Base-by-base conservation (phyloP, 2,797 vertebrate genomes). In the Gallinago stenura region DNA sequence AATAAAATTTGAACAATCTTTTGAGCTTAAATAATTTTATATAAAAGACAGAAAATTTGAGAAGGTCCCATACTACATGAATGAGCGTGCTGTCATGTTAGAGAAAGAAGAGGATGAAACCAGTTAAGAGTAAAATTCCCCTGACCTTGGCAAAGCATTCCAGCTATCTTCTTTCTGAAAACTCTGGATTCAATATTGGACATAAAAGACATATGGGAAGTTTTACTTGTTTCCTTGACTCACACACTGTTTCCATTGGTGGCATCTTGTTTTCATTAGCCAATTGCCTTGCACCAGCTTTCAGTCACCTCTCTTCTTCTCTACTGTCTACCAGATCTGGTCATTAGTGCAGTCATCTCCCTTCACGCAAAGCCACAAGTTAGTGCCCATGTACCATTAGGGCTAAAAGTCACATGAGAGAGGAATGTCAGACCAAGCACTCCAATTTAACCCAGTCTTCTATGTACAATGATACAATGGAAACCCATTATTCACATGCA, bases 381-480 rank as follows among this genome's bases (percentile, higher is more conserved):
- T 72, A 71, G 16, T 64, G 41, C 8, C 26, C 26, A 15, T 4
- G 28, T n/a, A 35, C 7, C 26, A 15, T 39, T 10, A 81, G 10
- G 9, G 46, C 48, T 79, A 78, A 81, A 73, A 5, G 5, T 37
- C 26, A 56, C 50, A 66, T 31, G 39, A 72, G 72, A 35, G 17
- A 75, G 24, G 30, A 93, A 35, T 28, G 73, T 92, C 58, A 83
- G 33, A 9, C 30, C 54, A 46, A 69, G 25, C 7, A 18, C 22
- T 57, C 26, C 28, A 65, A 3, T 86, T 57, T 65, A 78, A 71
- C 83, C 33, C 45, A n/a, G 4, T 41, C 18, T 72, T 62, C 37
- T 31, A 4, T 43, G 41, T 83, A 56, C 18, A 48, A 8, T 0
- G 0, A 30, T 43, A 39, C 14, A 39, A 3, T 78, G 31, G 39